Evolutionary conservation across 2,888 invertebrate species (phyloP).

Genomic region (Drosophila meridionalis): DNA sequence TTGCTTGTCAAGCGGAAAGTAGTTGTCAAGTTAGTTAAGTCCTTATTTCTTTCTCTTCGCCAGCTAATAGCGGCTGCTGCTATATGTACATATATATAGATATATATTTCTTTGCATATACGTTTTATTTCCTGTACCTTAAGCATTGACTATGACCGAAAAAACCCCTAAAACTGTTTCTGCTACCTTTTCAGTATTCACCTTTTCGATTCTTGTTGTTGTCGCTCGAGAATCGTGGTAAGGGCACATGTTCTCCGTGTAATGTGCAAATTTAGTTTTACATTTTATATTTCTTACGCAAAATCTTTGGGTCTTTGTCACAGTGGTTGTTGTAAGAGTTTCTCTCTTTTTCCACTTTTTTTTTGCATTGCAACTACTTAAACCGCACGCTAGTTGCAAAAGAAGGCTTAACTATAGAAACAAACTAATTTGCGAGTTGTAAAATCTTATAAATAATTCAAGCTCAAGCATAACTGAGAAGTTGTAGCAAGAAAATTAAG

Average conservation of each 20-base stretch:
- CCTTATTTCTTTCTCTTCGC: constrained; percentile 75
- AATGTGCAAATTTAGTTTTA: constrained; percentile 78
- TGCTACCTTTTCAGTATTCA: constrained; percentile 46
- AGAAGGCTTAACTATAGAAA: constrained; percentile 3
- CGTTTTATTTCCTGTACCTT: constrained; percentile 27
- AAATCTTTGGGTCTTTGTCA: constrained; percentile 47
- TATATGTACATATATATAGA: constrained; percentile 29
- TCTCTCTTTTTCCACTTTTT: not conserved
- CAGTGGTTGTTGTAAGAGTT: constrained; percentile 20
- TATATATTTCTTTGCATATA: not conserved
- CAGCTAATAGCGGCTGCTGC: constrained; percentile 57
- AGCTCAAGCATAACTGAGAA: not conserved
- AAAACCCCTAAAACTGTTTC: constrained; percentile 57
- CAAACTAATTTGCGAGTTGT: constrained; percentile 1
- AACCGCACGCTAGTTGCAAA: constrained; percentile 5
- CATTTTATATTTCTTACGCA: constrained; percentile 69
- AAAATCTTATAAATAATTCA: constrained; percentile 3
- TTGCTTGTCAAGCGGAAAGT: constrained; percentile 85
- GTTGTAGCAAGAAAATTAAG: not conserved
- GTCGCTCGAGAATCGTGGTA: constrained; percentile 35
- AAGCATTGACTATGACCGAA: constrained; percentile 44
- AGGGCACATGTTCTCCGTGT: constrained; percentile 57
- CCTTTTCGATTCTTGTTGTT: constrained; percentile 40
- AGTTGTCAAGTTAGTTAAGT: constrained; percentile 85
- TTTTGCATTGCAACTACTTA: not conserved